phyloP scores from a whole-genome alignment of 2,797 vertebrate species.

The Ctenosaura bakeri region DNA sequence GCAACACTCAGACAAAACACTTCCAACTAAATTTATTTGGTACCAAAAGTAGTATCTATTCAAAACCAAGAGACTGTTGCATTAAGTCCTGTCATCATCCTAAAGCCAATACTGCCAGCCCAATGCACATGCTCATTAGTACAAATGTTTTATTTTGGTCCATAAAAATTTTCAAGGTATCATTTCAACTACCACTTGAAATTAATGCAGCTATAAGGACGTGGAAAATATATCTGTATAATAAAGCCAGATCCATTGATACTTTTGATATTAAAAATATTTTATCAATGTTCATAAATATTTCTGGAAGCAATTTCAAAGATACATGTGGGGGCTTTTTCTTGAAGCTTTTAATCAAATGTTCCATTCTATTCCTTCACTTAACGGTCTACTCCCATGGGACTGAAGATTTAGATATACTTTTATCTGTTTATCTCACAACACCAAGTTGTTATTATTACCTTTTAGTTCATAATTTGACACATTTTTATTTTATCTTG shows the following conservation, averaged over 20 bases:
- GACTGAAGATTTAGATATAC: background rate
- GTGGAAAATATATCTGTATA: background rate
- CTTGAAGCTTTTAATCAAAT: background rate
- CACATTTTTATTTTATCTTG: background rate
- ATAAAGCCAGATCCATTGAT: background rate
- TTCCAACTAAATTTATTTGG: background rate
- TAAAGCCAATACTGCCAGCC: background rate
- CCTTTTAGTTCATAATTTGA: too few species aligned
- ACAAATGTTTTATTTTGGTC: background rate
- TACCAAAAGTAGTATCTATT: background rate
- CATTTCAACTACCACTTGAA: background rate
- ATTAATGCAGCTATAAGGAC: background rate
- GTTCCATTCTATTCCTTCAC: background rate
- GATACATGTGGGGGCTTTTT: background rate
- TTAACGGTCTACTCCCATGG: background rate
- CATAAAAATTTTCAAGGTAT: background rate
- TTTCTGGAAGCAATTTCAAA: background rate
- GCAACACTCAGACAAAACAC: background rate
- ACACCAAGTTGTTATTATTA: background rate
- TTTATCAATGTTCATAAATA: background rate
- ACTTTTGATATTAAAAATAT: background rate
- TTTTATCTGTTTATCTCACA: background rate
- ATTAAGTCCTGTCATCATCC: background rate
- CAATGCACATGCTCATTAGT: background rate
- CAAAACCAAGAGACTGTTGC: background rate